Evolutionary conservation across 1,140 invertebrate species (phyloP).

Genomic region (Nephotettix cincticeps): DNA sequence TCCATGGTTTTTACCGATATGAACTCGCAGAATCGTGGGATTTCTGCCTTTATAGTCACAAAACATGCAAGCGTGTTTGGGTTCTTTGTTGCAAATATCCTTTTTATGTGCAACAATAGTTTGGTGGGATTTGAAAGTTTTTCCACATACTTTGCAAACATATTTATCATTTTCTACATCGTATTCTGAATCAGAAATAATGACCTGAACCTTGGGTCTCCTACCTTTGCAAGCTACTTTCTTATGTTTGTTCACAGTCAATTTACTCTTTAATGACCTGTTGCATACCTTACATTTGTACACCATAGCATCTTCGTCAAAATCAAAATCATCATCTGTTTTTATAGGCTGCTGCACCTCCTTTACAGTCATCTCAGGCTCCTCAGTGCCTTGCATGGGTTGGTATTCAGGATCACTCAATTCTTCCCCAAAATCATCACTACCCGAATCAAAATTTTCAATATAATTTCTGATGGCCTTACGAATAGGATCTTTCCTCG

Average conservation of each 20-base stretch:
- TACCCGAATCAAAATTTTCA: background rate
- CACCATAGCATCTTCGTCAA: background rate
- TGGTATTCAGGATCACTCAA: no score
- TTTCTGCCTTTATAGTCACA: conserved; percentile 4
- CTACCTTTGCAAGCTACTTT: background rate
- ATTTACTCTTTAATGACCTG: background rate
- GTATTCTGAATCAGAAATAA: no score
- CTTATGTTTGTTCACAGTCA: background rate
- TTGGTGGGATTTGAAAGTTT: no score
- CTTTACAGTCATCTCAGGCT: background rate
- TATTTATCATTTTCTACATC: no score
- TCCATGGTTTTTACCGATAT: background rate
- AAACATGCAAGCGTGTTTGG: background rate
- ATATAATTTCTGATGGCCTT: no score
- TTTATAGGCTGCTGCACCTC: background rate
- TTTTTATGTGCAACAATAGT: no score
- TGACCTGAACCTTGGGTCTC: no score
- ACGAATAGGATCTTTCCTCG: no score
- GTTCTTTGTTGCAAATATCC: no score
- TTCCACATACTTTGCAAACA: no score
- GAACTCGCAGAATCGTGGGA: background rate
- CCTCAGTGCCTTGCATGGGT: no score
- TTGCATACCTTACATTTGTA: background rate
- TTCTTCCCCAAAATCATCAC: background rate
- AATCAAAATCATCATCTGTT: background rate